A percentile compares a stretch with the other conserved stretches of the same genome.
Conservation (phyloP, 2,113 vertebrate genomes). For the Corythornis madagascariensis region DNA sequence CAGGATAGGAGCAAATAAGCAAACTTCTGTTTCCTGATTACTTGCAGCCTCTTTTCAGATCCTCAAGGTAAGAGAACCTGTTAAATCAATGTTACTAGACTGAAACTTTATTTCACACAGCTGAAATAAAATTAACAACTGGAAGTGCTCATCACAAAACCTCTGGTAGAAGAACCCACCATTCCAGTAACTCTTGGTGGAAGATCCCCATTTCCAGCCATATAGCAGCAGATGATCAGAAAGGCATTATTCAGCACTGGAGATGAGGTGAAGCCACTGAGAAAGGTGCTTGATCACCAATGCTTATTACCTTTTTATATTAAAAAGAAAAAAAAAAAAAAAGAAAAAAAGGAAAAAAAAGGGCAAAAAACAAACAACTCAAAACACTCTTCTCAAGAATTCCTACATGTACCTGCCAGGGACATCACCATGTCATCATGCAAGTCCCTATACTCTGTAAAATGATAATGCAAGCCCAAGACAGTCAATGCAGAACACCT, state of each 20-base stretch:
- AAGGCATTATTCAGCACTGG: not conserved
- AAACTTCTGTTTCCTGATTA: not conserved
- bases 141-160: not conserved
- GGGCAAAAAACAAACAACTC: not conserved
- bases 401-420: not conserved
- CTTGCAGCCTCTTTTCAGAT: not conserved
- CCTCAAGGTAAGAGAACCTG: not conserved
- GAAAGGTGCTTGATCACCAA: not conserved
- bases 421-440: rapidly evolving
- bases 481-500: not conserved
- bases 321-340: too few species aligned
- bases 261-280: not conserved
- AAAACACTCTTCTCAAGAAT: not conserved
- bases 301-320: too few species aligned
- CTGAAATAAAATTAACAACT: not conserved
- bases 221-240: not conserved
- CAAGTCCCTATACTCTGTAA: not conserved
- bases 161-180: not conserved
- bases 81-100: not conserved
- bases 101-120: not conserved
- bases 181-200: not conserved
- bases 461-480: too few species aligned
- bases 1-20: not conserved
- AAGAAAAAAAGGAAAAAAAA: too few species aligned
- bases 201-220: not conserved